Base-by-base conservation (phyloP, 2,113 vertebrate genomes). In the Syngnathoides biaculeatus region DNA sequence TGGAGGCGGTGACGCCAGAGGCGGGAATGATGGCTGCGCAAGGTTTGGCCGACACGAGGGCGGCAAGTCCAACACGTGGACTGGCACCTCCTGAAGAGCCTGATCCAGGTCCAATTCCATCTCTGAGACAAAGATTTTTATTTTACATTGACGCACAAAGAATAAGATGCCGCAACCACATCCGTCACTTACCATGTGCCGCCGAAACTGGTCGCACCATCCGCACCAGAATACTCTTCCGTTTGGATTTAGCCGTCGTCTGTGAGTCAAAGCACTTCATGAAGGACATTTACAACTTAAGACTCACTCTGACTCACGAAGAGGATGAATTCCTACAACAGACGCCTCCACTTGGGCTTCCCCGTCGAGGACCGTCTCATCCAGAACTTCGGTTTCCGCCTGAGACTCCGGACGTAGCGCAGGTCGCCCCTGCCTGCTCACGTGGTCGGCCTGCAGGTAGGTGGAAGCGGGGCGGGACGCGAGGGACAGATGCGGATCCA, bases 31-130 rank as follows among this genome's bases (percentile, higher is more conserved):
- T 17, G 45, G 17, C 24, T 35, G 30, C 30, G 50, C 4, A 12
- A 20, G 6, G 76, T 63, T 22, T 6, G 26, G 47, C 15, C 13
- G 24, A 67, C 15, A 4, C 6, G 22, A 17, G 89, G 76, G 69
- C 24, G 91, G 92, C 0, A 89, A 93, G 82, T 98, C 96, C 72
- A 95, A 95, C 8, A 94, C 85, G 39, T 97, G 94, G 79, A 97
- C 94, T 0, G 96, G 95, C 67, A 99, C 94, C 69, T 96, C 95
- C 88, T 97, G 94, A 84, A 98, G 84, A 2, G 96, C 96, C 89
- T 97, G 98, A 87, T 96, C 95, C 75, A 99, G 84, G 77, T 99
- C 97, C 89, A 98, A 98, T 84, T 96, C 97, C 94, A 97, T 93
- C 88, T 99, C 97, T 98, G 84, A 24, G 24, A 42, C 11, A 60